phyloP scores from a whole-genome alignment of 2,113 vertebrate species.

The Sterna hirundo region DNA sequence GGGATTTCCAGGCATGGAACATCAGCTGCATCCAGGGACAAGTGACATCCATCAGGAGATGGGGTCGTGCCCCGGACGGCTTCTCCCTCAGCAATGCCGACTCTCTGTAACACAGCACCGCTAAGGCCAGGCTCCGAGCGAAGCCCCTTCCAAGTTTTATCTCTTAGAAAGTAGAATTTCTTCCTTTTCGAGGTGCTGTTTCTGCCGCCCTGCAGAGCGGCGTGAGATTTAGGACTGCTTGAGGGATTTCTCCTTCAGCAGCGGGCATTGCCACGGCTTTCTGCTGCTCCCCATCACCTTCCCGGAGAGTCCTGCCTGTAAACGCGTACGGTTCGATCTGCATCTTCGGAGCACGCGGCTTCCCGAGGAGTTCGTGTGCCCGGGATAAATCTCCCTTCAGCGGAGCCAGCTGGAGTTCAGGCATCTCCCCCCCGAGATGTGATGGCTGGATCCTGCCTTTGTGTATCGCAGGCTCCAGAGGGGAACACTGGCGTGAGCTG shows the following conservation, averaged over 20 bases:
- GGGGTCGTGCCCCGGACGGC: background rate
- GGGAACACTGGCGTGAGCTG: fast-evolving
- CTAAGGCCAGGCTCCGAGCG: background rate
- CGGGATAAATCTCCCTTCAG: background rate
- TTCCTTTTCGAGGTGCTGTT: background rate
- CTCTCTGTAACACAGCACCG: background rate
- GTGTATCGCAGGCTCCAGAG: background rate
- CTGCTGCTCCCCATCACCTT: background rate
- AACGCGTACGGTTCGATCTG: fast-evolving
- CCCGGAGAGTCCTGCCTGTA: background rate
- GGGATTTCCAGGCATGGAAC: background rate
- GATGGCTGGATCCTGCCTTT: background rate
- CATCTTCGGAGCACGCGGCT: fast-evolving
- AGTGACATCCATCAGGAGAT: background rate
- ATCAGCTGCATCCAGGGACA: background rate
- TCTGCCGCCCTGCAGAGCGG: background rate
- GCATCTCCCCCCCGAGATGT: background rate
- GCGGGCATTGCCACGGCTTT: fast-evolving
- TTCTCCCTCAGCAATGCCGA: background rate
- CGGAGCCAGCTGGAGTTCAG: background rate
- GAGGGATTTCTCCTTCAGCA: background rate
- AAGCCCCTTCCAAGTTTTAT: background rate
- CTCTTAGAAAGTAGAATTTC: background rate
- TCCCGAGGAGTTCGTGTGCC: background rate
- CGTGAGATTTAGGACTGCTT: background rate